Evolutionary conservation across 2,888 invertebrate species (phyloP).

Genomic region (Tribolium freemani): DNA sequence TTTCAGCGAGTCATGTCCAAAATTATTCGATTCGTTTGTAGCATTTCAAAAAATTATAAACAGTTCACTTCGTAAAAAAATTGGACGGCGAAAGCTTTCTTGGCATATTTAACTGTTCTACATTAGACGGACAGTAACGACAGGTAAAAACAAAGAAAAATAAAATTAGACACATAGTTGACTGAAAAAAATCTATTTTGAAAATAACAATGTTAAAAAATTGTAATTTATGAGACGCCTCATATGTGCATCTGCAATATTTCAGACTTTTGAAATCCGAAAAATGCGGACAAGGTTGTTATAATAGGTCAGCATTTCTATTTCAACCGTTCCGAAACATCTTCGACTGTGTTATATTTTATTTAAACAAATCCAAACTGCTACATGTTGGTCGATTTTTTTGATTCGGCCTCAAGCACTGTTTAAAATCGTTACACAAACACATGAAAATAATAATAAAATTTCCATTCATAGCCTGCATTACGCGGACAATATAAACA

Average conservation of each 20-base stretch:
- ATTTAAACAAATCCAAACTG: no score
- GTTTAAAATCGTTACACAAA: neutral
- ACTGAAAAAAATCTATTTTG: neutral
- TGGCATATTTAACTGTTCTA: neutral
- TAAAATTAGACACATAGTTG: neutral
- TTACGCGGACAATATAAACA: neutral
- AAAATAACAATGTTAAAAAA: neutral
- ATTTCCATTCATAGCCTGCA: conserved; percentile 13
- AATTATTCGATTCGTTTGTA: neutral
- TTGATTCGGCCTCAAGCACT: neutral
- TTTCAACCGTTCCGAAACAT: neutral
- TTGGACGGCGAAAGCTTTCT: conserved; percentile 20
- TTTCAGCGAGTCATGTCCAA: neutral
- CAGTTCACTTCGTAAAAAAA: conserved; percentile 12
- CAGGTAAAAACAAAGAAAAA: neutral
- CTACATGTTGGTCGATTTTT: no score
- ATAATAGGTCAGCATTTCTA: neutral
- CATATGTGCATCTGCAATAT: neutral
- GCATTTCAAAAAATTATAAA: no score
- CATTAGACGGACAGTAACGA: neutral
- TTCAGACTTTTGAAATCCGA: neutral
- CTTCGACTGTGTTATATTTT: no score
- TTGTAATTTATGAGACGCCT: neutral
- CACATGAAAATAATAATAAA: conserved; percentile 16
- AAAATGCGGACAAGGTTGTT: neutral